Evolutionary conservation across 2,888 invertebrate genomes (phyloP).

Genomic region (Villa cingulata): DNA sequence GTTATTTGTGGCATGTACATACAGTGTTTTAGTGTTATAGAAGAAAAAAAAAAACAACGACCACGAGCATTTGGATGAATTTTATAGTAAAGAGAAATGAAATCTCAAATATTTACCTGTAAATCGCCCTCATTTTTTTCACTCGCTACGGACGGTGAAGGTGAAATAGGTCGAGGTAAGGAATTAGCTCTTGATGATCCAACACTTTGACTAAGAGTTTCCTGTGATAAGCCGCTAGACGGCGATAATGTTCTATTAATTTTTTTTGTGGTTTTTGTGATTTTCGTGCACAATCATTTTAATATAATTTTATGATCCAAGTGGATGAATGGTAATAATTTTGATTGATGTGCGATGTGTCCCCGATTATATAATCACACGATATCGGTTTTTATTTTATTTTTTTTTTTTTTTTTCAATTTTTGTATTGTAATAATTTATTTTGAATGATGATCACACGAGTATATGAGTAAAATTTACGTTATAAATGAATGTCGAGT

Average conservation of each 20-base stretch:
- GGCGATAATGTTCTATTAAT: slow-evolving; percentile 41
- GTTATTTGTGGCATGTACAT: too few relatives aligned
- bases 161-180: slow-evolving; percentile 68
- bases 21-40: too few relatives aligned
- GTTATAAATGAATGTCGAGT: too few relatives aligned
- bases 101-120: slow-evolving; percentile 51
- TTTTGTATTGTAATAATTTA: too few relatives aligned
- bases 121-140: slow-evolving; percentile 76
- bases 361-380: too few relatives aligned
- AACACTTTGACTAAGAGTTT: slow-evolving; percentile 46
- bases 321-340: not conserved
- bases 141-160: slow-evolving; percentile 82
- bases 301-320: not conserved
- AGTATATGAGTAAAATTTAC: too few relatives aligned
- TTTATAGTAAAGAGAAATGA: too few relatives aligned
- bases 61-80: too few relatives aligned
- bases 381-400: not conserved
- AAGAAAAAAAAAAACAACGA: too few relatives aligned
- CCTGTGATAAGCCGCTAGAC: slow-evolving; percentile 46
- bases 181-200: slow-evolving; percentile 50
- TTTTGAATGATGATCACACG: too few relatives aligned
- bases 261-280: slow-evolving; percentile 11
- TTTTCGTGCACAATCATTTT: slow-evolving; percentile 4
- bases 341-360: too few relatives aligned
- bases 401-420: too few relatives aligned